These are phyloP conservation scores for Cariama cristata DNA, from an alignment of 2,113 vertebrate species.

Conservation along the genomic window DNA sequence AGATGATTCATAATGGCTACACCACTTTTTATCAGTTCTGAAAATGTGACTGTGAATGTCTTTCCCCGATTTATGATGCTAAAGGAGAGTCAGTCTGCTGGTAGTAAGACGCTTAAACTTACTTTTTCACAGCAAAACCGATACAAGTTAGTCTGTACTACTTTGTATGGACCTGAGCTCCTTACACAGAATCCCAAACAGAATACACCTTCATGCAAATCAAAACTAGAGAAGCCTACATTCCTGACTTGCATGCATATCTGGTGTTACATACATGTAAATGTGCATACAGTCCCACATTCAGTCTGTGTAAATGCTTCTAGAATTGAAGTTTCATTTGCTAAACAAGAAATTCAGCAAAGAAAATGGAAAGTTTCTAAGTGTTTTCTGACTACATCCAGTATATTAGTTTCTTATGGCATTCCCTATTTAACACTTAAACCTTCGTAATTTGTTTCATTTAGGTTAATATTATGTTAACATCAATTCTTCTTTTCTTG, in stretches of 20 bases:
- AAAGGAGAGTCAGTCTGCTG: background rate
- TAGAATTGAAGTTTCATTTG: background rate
- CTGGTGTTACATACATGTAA: background rate
- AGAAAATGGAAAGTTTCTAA: background rate
- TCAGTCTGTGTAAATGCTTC: background rate
- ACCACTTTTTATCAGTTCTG: background rate
- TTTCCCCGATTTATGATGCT: background rate
- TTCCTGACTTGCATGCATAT: background rate
- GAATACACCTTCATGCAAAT: background rate
- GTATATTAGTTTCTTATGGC: background rate
- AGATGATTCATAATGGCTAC: background rate
- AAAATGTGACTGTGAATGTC: background rate
- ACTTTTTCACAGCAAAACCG: background rate
- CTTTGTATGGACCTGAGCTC: background rate
- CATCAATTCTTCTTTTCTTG: background rate
- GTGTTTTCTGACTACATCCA: background rate
- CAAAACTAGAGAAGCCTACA: background rate
- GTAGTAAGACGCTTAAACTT: background rate
- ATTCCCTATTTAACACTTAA: background rate
- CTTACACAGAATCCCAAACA: background rate
- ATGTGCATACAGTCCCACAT: accelerated
- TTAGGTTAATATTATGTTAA: background rate
- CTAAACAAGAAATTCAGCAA: background rate
- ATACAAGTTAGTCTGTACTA: background rate
- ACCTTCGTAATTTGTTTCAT: background rate